Evolutionary conservation across 2,797 vertebrate species (phyloP).

Genomic region (Decapterus maruadsi): DNA sequence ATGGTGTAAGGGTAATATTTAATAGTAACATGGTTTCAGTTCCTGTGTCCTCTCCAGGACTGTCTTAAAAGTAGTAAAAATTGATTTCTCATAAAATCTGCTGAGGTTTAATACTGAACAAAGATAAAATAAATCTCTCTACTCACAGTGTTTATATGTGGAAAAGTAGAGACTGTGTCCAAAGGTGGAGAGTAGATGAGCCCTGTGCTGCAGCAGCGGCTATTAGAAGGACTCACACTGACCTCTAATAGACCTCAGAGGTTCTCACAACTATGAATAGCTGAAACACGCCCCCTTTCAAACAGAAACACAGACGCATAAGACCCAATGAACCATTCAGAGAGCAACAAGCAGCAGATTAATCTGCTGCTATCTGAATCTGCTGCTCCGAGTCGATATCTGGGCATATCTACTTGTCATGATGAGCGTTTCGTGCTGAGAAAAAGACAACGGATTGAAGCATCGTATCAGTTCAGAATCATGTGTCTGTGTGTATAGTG

Average conservation of each 20-base stretch:
- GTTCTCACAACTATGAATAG: conserved; percentile 85
- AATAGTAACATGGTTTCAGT: too few relatives aligned
- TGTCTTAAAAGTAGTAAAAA: neutral
- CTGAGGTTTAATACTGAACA: neutral
- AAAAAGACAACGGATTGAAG: too few relatives aligned
- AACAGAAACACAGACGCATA: conserved; percentile 72
- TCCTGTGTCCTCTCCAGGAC: neutral
- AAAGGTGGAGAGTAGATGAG: conserved; percentile 30
- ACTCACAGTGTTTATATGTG: conserved; percentile 69
- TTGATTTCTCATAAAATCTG: neutral
- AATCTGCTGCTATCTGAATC: neutral
- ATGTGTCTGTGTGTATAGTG: neutral
- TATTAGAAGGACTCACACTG: conserved; percentile 69
- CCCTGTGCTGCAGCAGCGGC: conserved; percentile 55
- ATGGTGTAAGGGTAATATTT: neutral
- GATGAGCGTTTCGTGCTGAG: neutral
- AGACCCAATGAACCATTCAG: conserved; percentile 40
- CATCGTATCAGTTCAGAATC: neutral
- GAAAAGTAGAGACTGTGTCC: conserved; percentile 32
- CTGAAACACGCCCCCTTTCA: conserved; percentile 72
- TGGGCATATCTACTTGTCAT: neutral
- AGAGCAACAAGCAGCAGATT: conserved; percentile 8
- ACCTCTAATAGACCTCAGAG: conserved; percentile 80
- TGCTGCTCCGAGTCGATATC: neutral
- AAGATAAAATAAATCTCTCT: conserved; percentile 18